Evolutionary conservation across 2,888 invertebrate species (phyloP).

Genomic region (Cephus nigrinus): DNA sequence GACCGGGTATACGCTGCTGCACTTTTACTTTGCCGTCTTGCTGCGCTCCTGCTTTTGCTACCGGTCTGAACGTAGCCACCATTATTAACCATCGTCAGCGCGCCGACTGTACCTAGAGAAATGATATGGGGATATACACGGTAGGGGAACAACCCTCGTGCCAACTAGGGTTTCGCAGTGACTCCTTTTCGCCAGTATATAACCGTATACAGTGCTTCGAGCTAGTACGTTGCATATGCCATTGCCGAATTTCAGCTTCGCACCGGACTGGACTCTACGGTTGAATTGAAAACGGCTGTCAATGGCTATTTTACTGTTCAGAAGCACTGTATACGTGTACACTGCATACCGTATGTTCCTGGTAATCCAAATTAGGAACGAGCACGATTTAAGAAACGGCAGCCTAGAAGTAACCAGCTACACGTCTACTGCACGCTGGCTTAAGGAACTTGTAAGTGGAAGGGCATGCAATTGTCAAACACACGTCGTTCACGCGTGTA

Average conservation of each 20-base stretch:
- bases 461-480: not conserved
- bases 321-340: not conserved
- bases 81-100: not conserved
- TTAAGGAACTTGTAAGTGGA: too few relatives aligned
- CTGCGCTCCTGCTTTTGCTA: not conserved
- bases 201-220: not conserved
- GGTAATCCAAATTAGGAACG: not conserved
- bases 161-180: slow-evolving; percentile 55
- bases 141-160: slow-evolving; percentile 46
- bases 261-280: not conserved
- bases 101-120: not conserved
- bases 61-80: not conserved
- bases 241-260: not conserved
- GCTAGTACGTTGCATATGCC: not conserved
- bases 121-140: not conserved
- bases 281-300: not conserved
- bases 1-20: not conserved
- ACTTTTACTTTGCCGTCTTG: not conserved
- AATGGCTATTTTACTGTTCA: not conserved
- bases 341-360: not conserved
- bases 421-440: not conserved
- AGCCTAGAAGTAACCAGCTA: not conserved
- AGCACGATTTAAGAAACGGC: not conserved
- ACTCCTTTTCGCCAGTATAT: not conserved
- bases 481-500: not conserved